Evolutionary conservation across 2,797 vertebrate species (phyloP), one percentile per base, ranked within the genome.

Genomic region (Triplophysa yarkandensis): DNA sequence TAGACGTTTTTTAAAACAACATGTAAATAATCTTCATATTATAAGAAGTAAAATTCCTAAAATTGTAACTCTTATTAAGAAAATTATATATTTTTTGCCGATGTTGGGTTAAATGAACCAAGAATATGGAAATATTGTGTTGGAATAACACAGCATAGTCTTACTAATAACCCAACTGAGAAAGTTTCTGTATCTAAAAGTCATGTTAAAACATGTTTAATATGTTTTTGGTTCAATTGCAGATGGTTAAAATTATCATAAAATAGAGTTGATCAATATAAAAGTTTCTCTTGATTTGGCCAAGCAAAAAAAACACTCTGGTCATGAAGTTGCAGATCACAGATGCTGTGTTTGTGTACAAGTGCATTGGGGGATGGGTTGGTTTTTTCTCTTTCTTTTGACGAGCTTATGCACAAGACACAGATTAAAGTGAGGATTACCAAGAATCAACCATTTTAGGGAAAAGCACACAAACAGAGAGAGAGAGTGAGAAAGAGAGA

Each of bases 391-490:
- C 16, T 58, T 57, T 76, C 57, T 44, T 64, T 57, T n/a, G 48
- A 74, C 23, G 0, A 69, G 58, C 39, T 46, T 10, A 71, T 16
- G 34, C 43, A 68, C 27, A 67, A 72, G 54, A 52, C 41, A 74
- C 65, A 77, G 64, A 80, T 77, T 80, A 77, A 32, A 30, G 58
- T 27, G 27, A 77, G 67, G 74, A 70, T 77, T 71, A 77, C 41
- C 27, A 41, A 57, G 41, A 44, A 66, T n/a, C 52, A 65, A 71
- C 28, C 39, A 23, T 66, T 66, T 60, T 16, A 68, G 17, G 43
- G 25, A 43, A 60, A 76, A 48, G 4, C 44, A 46, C 13, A n/a
- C 34, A 9, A 0, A 25, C 36, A 70, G 17, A 60, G 36, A 19
- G 16, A 44, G 39, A 71, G 2, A 44, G 52, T 55, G 16, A 39